Evolutionary conservation across 2,888 invertebrate species (phyloP).

Genomic region (Pachymerium ferrugineum): DNA sequence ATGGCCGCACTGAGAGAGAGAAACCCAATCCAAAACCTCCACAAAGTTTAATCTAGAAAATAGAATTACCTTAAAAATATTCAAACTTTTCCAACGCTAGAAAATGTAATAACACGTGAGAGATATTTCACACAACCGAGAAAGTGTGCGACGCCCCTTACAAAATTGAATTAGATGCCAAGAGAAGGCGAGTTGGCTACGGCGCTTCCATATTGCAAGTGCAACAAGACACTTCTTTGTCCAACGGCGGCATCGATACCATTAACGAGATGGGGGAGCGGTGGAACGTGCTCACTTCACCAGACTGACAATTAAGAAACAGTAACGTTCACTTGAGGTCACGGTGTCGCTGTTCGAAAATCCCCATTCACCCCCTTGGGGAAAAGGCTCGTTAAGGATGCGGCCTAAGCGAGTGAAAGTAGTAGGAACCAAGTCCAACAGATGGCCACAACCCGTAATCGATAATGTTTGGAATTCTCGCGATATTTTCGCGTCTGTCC

Average conservation of each 20-base stretch:
- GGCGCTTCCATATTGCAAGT: no score
- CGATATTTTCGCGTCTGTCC: not conserved
- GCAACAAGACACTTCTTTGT: not conserved
- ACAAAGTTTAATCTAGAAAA: no score
- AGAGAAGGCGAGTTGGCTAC: no score
- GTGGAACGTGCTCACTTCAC: not conserved
- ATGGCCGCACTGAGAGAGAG: no score
- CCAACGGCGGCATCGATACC: not conserved
- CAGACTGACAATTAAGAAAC: not conserved
- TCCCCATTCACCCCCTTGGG: not conserved
- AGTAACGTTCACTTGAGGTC: no score
- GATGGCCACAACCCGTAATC: conserved; percentile 3
- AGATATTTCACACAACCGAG: no score
- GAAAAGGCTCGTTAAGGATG: not conserved
- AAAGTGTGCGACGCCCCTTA: no score
- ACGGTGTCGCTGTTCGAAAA: not conserved
- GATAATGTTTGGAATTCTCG: not conserved
- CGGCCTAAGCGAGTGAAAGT: not conserved
- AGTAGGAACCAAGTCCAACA: not conserved
- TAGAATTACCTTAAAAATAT: no score
- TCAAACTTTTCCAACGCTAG: no score
- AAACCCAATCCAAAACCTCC: no score
- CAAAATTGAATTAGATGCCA: no score
- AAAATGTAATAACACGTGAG: no score
- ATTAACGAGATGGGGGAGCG: not conserved